A percentile compares a stretch with the other conserved stretches of the same genome.
Conservation (phyloP, 2,888 invertebrate genomes). For the Thyatira batis region DNA sequence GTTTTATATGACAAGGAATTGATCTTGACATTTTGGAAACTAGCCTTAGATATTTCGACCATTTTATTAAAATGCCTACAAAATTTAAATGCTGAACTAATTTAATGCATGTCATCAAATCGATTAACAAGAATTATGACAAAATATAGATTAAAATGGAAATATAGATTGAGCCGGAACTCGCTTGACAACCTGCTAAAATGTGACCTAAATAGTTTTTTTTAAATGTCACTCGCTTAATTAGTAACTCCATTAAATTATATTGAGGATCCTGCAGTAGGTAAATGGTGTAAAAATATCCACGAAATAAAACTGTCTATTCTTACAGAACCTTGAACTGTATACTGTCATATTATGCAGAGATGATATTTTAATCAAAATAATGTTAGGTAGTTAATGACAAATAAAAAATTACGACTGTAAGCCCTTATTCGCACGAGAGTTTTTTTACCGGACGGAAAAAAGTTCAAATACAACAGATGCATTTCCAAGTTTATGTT, state of each 20-base stretch:
- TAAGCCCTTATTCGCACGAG: too few relatives aligned
- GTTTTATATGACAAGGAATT: conserved; percentile 14
- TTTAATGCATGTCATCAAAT: neutral
- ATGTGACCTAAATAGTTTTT: neutral
- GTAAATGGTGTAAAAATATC: too few relatives aligned
- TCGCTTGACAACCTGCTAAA: neutral
- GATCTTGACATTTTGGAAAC: conserved; percentile 32
- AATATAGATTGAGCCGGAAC: neutral
- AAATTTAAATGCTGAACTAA: neutral
- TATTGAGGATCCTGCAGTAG: too few relatives aligned
- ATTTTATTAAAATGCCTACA: conserved; percentile 1
- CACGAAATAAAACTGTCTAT: too few relatives aligned
- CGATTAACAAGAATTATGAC: neutral
- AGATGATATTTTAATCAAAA: too few relatives aligned
- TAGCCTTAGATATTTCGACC: conserved; percentile 10
- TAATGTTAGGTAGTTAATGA: too few relatives aligned
- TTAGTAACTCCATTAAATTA: neutral
- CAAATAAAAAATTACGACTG: too few relatives aligned
- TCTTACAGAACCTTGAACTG: too few relatives aligned
- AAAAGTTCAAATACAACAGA: too few relatives aligned
- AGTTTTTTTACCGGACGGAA: too few relatives aligned
- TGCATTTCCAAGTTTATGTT: too few relatives aligned
- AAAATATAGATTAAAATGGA: neutral
- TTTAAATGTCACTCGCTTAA: neutral
- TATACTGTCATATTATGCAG: too few relatives aligned